Evolutionary conservation across 2,113 vertebrate genomes (phyloP).

Genomic region (Mus musculus): DNA sequence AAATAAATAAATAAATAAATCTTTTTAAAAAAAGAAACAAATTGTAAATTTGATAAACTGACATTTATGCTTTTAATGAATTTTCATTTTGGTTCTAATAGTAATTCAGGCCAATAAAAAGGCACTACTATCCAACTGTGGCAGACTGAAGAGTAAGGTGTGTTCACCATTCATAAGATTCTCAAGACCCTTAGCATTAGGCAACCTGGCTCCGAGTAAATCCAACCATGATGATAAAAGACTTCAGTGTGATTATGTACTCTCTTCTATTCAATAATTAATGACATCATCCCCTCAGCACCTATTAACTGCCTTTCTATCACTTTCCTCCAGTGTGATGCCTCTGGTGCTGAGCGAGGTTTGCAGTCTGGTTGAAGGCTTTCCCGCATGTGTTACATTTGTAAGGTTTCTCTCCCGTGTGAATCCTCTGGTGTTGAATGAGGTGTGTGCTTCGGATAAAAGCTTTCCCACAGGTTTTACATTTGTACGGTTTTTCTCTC

Average conservation of each 20-base stretch:
- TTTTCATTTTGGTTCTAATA: slow-evolving; percentile 24
- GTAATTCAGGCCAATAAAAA: slow-evolving; percentile 45
- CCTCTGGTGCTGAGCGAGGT: slow-evolving; percentile 83
- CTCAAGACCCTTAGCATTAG: background rate
- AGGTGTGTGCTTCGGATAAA: slow-evolving; percentile 82
- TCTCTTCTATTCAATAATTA: background rate
- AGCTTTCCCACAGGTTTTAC: slow-evolving; percentile 79
- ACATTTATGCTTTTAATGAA: slow-evolving; percentile 36
- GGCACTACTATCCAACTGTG: background rate
- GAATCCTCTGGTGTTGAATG: slow-evolving; percentile 78
- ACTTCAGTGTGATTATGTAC: background rate
- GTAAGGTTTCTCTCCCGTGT: slow-evolving; percentile 83
- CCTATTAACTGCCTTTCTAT: background rate
- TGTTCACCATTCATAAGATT: slow-evolving; percentile 2
- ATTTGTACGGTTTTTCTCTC: slow-evolving; percentile 81
- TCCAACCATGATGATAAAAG: background rate
- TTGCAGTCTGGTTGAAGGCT: slow-evolving; percentile 80
- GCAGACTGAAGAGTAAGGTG: background rate
- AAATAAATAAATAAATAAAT: too few relatives aligned
- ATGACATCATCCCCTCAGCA: background rate
- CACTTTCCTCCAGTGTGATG: slow-evolving; percentile 80
- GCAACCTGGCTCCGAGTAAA: background rate
- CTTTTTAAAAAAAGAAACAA: background rate
- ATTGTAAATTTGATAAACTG: slow-evolving; percentile 1
- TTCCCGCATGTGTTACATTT: slow-evolving; percentile 82